Conservation (phyloP, 2,797 vertebrate species). For the Myoxocephalus aenaeus region DNA sequence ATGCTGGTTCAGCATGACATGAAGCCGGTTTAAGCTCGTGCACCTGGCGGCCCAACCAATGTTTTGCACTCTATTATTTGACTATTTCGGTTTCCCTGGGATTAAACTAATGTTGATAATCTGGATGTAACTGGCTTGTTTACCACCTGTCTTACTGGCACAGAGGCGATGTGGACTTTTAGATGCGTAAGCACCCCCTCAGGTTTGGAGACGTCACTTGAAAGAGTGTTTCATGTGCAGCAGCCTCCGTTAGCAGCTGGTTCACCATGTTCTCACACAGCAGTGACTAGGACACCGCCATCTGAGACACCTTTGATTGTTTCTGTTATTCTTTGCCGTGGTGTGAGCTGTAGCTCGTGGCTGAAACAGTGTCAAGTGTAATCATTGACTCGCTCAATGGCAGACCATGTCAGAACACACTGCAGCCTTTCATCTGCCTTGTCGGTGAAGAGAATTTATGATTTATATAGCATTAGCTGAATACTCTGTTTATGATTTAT, state of each 20-base stretch:
- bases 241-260: conserved; percentile 23
- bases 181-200: not conserved
- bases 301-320: not conserved
- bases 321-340: not conserved
- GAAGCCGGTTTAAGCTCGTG: too few species aligned
- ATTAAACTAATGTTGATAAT: too few species aligned
- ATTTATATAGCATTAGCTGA: too few species aligned
- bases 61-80: too few species aligned
- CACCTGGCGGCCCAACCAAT: too few species aligned
- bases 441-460: too few species aligned
- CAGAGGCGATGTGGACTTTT: not conserved
- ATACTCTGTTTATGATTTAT: too few species aligned
- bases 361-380: not conserved
- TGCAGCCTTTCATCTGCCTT: not conserved
- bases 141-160: not conserved
- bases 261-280: conserved; percentile 7
- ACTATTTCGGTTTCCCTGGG: too few species aligned
- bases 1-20: too few species aligned
- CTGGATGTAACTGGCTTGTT: too few species aligned
- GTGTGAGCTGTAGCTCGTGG: not conserved
- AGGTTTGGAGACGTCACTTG: conserved; percentile 11
- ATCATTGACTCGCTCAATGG: not conserved
- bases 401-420: not conserved
- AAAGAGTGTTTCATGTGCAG: conserved; percentile 23
- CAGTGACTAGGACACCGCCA: not conserved